Evolutionary conservation across 2,888 invertebrate genomes (phyloP), one percentile per base, ranked within the genome.

Genomic region (Stictocephala bisonia): DNA sequence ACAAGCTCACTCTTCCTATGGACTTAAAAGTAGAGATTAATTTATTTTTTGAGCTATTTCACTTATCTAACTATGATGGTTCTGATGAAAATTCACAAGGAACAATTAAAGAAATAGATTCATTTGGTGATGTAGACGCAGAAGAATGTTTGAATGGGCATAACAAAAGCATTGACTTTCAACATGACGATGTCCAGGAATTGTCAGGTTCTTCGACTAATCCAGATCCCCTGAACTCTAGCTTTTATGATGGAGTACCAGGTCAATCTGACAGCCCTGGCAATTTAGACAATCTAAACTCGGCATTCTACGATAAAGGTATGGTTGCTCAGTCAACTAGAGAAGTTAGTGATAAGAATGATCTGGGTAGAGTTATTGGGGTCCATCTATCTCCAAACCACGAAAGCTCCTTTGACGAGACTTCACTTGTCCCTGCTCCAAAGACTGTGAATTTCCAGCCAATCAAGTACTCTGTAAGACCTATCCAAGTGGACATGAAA

Each of bases 171-270:
- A n/a, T n/a, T n/a, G n/a, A n/a, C n/a, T n/a, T n/a, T n/a, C n/a
- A n/a, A n/a, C n/a, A n/a, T n/a, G n/a, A n/a, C n/a, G n/a, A n/a
- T n/a, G n/a, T n/a, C n/a, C n/a, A n/a, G n/a, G n/a, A n/a, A n/a
- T n/a, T n/a, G n/a, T n/a, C n/a, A n/a, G n/a, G n/a, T n/a, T n/a
- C n/a, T n/a, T n/a, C n/a, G n/a, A n/a, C n/a, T n/a, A n/a, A 22
- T 9, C 9, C 22, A 40, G 60, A 60, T 24, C 60, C 35, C 20
- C 31, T 60, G 22, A 60, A 60, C 60, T 35, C 60, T 24, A 22
- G 22, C 6, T 60, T 60, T 26, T 60, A 60, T 24, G 60, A 60
- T 40, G n/a, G n/a, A n/a, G n/a, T n/a, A n/a, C n/a, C n/a, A n/a
- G n/a, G n/a, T n/a, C n/a, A n/a, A n/a, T n/a, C n/a, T n/a, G n/a